Evolutionary conservation across 2,113 vertebrate genomes (phyloP).

Genomic region (Jacana jacana): DNA sequence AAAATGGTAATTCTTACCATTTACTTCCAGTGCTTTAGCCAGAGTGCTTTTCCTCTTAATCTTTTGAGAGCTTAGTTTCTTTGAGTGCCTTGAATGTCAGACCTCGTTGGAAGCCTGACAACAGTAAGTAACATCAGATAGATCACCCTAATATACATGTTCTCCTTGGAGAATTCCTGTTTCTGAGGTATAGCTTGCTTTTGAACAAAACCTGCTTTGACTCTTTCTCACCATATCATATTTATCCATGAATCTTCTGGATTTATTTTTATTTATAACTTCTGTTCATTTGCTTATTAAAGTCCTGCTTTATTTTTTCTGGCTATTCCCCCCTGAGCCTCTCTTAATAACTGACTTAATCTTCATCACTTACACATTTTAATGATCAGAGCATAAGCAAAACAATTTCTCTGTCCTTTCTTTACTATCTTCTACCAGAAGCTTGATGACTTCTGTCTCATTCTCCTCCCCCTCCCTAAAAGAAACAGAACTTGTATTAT

Average conservation of each 20-base stretch:
- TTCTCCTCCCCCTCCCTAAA: neutral
- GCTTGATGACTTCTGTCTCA: neutral
- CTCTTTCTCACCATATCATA: neutral
- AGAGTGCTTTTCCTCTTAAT: neutral
- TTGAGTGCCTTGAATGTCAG: neutral
- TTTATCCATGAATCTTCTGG: neutral
- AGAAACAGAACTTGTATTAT: neutral
- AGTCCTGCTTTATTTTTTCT: neutral
- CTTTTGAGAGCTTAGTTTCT: neutral
- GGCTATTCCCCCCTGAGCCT: neutral
- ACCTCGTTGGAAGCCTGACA: neutral
- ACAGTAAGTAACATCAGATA: neutral
- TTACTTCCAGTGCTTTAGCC: neutral
- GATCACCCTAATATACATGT: neutral
- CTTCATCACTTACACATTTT: neutral
- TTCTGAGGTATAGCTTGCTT: neutral
- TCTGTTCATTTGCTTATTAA: neutral
- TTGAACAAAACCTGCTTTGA: neutral
- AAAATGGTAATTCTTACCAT: neutral
- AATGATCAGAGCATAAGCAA: neutral
- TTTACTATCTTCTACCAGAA: neutral
- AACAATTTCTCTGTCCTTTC: neutral
- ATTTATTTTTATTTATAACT: neutral
- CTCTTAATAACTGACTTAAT: neutral
- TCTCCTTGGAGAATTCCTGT: neutral